Evolutionary conservation across 2,113 vertebrate genomes (phyloP), one percentile per base, ranked within the genome.

Genomic region (Ophiodon elongatus): DNA sequence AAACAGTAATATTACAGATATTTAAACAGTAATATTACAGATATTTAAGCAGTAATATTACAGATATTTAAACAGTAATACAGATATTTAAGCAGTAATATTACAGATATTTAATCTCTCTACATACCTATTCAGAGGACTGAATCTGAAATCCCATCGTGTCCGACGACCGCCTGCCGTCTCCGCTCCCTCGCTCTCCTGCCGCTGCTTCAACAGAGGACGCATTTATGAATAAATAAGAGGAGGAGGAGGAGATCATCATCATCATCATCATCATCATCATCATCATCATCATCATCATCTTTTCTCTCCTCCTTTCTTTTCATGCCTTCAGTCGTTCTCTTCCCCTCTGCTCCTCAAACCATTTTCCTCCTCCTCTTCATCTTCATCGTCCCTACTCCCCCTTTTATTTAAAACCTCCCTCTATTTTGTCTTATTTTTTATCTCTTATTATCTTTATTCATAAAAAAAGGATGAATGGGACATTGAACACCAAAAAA

Each of bases 201-300:
- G 60, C 66, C 23, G 3, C 0, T 25, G 77, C 68, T 76, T 39
- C 1, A 47, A 8, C 50, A 65, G 25, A 64, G 47, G 52, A 83
- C 11, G 73, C 31, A 64, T 47, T 66, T 41, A 82, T 85, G 85
- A 88, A 93, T 91, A 84, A 90, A 89, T 87, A 31, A 85, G 41
- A 57, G 64, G 45, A 69, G 47, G 57, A 13, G 39, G 79, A 75
- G 79, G 72, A 64, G 71, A 75, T 21, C 37, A 27, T 75, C 19
- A 37, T n/a, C 57, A 7, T 17, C 59, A 60, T 60, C 37, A 27
- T 75, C 19, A 37, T n/a, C 57, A 7, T 17, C 59, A 60, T 60
- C 56, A 5, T 14, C 56, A 59, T 57, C 41, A 43, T 45, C 47
- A 21, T 50, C 47, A 27, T 14, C 56, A 14, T 27, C 60, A 63